phyloP scores from a whole-genome alignment of 2,113 vertebrate genomes.

The Elephantulus edwardii region DNA sequence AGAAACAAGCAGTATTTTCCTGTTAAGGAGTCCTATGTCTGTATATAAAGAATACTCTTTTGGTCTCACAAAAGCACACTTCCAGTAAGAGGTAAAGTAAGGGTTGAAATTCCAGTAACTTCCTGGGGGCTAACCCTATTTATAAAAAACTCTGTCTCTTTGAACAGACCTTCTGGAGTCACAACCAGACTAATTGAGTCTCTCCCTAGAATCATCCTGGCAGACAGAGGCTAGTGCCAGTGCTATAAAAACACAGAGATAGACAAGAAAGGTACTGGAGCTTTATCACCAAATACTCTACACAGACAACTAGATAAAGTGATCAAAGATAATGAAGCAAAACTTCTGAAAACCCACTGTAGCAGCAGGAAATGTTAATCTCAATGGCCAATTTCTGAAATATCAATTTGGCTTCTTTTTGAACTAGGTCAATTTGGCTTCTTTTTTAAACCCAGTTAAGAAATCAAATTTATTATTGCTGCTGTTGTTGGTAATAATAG shows the following conservation, averaged over 20 bases:
- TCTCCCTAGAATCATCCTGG: constrained; percentile 1
- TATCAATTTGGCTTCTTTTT: background rate
- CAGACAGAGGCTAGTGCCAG: constrained; percentile 42
- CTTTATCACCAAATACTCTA: constrained; percentile 31
- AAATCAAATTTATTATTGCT: background rate
- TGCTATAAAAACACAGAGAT: background rate
- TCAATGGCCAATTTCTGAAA: background rate
- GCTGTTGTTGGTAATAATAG: background rate
- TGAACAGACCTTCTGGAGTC: constrained; percentile 59
- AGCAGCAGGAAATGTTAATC: background rate
- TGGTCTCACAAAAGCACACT: constrained; percentile 44
- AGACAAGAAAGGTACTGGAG: background rate
- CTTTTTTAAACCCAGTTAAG: constrained; percentile 22
- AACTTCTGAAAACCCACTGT: constrained; percentile 8
- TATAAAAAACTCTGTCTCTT: constrained; percentile 33
- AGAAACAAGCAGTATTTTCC: constrained; percentile 54
- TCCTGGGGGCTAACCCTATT: constrained; percentile 49
- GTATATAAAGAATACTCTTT: background rate
- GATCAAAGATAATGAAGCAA: constrained; percentile 26
- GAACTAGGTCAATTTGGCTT: background rate
- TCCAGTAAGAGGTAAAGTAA: constrained; percentile 58
- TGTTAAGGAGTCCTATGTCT: constrained; percentile 24
- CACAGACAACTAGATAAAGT: constrained; percentile 18
- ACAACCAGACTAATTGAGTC: constrained; percentile 35
- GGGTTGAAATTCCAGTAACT: constrained; percentile 57